Percentiles rank a stretch among this genome's conserved stretches.
Evolutionary conservation across 2,888 invertebrate genomes (phyloP).

Genomic region (Mythimna pallens): DNA sequence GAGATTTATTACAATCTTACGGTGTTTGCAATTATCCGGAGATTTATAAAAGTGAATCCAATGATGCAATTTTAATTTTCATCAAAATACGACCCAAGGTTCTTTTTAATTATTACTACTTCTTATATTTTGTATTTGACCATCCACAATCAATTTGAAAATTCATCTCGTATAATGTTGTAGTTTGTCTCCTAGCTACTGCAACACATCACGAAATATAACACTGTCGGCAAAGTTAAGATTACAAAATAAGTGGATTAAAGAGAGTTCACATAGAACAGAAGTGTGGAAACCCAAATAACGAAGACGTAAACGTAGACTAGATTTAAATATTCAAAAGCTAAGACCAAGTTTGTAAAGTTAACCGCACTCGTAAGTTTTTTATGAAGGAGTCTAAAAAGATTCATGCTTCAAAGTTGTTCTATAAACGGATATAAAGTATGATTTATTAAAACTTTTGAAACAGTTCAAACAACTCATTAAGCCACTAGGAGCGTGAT

Average conservation of each 20-base stretch:
- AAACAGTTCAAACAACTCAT: conserved; percentile 48
- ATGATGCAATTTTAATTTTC: too few relatives aligned
- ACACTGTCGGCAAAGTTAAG: neutral
- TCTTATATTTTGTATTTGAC: too few relatives aligned
- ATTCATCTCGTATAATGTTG: neutral
- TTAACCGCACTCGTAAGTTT: conserved; percentile 3
- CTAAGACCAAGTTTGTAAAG: conserved; percentile 10
- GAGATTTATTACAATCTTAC: too few relatives aligned
- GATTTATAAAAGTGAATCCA: too few relatives aligned
- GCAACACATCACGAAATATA: neutral
- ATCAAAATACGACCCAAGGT: too few relatives aligned
- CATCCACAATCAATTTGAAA: too few relatives aligned
- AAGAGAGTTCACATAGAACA: conserved; percentile 13
- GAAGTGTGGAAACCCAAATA: conserved; percentile 28
- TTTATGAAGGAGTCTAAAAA: conserved; percentile 21
- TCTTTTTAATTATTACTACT: too few relatives aligned
- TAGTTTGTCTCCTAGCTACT: neutral
- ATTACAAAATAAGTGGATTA: conserved; percentile 7
- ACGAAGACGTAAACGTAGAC: conserved; percentile 6
- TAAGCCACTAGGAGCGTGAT: conserved; percentile 27
- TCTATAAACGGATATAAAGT: conserved; percentile 24
- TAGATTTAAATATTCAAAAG: conserved; percentile 25
- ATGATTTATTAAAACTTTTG: conserved; percentile 38
- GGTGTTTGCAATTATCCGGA: too few relatives aligned
- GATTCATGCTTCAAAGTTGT: conserved; percentile 24